phyloP scores from a whole-genome alignment of 2,797 vertebrate genomes.

The Somateria mollissima region DNA sequence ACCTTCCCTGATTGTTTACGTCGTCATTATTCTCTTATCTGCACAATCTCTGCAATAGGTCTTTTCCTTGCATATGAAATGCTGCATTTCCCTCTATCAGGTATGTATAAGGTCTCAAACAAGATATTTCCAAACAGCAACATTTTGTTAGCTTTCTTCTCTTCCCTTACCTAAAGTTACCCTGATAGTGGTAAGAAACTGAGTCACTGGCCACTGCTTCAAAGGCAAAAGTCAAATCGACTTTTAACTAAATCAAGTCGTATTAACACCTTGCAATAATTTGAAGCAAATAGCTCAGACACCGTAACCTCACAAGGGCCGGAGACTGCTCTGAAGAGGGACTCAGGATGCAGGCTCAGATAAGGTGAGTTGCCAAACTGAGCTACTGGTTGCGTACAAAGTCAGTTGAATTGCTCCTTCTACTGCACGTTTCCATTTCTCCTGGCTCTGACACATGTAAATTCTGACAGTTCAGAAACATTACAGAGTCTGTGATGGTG shows the following conservation, averaged over 20 bases:
- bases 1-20: background rate
- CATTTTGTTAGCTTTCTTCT: background rate
- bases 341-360: background rate
- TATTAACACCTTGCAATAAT: background rate
- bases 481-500: background rate
- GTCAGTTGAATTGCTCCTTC: fast-evolving
- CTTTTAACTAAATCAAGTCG: background rate
- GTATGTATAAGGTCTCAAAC: background rate
- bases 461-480: background rate
- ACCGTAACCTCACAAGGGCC: background rate
- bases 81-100: background rate
- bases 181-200: background rate
- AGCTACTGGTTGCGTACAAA: fast-evolving
- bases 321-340: background rate
- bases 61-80: background rate
- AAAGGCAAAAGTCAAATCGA: background rate
- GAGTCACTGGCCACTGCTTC: background rate
- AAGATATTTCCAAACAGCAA: background rate
- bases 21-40: no score
- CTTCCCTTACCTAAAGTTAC: background rate
- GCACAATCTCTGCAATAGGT: background rate
- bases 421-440: fast-evolving
- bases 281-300: background rate
- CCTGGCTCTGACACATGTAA: fast-evolving
- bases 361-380: background rate